phyloP scores from a whole-genome alignment of 2,888 invertebrate genomes.

The Piscicola geometra region DNA sequence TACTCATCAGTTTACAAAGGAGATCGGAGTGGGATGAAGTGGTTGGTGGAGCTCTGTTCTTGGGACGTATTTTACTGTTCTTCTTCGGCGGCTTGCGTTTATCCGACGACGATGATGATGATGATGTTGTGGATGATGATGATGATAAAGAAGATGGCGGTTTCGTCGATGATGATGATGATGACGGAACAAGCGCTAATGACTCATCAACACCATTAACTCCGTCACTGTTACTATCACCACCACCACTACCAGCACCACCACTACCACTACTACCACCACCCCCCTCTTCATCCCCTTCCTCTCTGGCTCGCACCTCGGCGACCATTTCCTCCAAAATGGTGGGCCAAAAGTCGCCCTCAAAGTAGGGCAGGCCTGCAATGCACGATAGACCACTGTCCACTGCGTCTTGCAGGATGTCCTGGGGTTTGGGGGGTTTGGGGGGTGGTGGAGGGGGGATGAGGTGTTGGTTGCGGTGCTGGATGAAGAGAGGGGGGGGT shows the following conservation, averaged over 20 bases:
- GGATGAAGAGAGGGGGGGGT: no score
- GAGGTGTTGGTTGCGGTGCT: no score
- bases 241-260: constrained; percentile 88
- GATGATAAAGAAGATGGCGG: no score
- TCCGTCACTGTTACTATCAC: not conserved
- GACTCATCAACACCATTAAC: not conserved
- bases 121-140: not conserved
- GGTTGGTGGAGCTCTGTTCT: constrained; percentile 78
- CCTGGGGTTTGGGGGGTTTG: constrained; percentile 45
- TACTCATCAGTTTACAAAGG: constrained; percentile 91
- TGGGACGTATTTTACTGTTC: constrained; percentile 67
- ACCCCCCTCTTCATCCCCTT: constrained; percentile 95
- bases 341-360: constrained; percentile 97
- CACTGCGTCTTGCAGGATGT: constrained; percentile 85
- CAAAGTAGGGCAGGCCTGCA: constrained; percentile 56
- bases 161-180: no score
- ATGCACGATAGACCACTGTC: constrained; percentile 79
- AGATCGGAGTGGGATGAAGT: constrained; percentile 72
- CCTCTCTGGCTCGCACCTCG: constrained; percentile 64
- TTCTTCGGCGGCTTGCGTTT: constrained; percentile 90
- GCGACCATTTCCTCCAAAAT: constrained; percentile 98
- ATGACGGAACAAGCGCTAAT: not conserved
- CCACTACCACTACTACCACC: constrained; percentile 95
- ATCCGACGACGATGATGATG: constrained; percentile 5
- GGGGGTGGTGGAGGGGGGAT: no score